phyloP scores from a whole-genome alignment of 2,888 invertebrate genomes.

The Eupithecia centaureata region DNA sequence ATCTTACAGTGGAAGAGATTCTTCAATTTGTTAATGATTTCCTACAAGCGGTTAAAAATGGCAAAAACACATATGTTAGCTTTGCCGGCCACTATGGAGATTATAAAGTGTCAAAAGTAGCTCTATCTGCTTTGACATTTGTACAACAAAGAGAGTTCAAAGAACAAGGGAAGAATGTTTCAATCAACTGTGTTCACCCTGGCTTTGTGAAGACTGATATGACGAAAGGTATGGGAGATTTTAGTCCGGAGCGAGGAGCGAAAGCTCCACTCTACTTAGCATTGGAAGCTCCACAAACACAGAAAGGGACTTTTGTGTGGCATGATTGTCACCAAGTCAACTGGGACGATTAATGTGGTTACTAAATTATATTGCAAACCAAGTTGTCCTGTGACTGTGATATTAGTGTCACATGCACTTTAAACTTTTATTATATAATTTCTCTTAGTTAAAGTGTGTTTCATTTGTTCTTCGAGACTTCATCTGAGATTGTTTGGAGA shows the following conservation, averaged over 20 bases:
- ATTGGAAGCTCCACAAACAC: conserved; percentile 73
- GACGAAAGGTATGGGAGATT: conserved; percentile 80
- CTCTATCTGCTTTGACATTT: conserved; percentile 77
- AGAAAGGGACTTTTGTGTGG: conserved; percentile 79
- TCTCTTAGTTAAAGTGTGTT: conserved; percentile 60
- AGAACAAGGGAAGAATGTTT: conserved; percentile 79
- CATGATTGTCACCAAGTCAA: conserved; percentile 80
- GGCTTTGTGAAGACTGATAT: conserved; percentile 81
- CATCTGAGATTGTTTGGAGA: not conserved
- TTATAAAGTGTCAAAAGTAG: conserved; percentile 81
- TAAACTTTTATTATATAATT: conserved; percentile 74
- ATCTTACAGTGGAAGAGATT: conserved; percentile 80
- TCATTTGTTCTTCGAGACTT: conserved; percentile 41
- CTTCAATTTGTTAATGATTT: conserved; percentile 83
- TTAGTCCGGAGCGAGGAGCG: conserved; percentile 75
- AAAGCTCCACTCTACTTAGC: conserved; percentile 74
- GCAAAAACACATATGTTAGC: conserved; percentile 68
- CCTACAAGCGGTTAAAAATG: conserved; percentile 80
- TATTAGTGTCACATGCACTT: conserved; percentile 80
- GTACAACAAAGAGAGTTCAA: conserved; percentile 75
- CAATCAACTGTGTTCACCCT: conserved; percentile 79
- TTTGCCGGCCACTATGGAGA: conserved; percentile 79
- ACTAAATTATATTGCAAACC: conserved; percentile 62
- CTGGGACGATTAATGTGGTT: conserved; percentile 77
- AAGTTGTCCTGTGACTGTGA: conserved; percentile 73